Evolutionary conservation across 2,888 invertebrate genomes (phyloP).

Genomic region (Halocaridina rubra): DNA sequence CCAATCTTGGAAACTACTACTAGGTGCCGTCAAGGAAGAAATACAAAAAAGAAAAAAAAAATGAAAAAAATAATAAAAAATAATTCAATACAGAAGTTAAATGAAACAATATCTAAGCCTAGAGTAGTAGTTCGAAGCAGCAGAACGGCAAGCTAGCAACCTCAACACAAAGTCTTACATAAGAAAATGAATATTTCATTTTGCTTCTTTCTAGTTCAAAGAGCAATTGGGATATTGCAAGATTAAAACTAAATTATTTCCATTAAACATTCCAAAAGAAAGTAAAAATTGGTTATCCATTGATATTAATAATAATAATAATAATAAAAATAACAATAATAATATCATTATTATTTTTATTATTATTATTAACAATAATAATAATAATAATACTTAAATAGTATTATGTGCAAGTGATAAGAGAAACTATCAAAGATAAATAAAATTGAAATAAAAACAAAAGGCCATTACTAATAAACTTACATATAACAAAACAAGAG

Average conservation of each 20-base stretch:
- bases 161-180: constrained; percentile 44
- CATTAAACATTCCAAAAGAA: constrained; percentile 46
- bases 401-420: too few species aligned
- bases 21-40: neutral
- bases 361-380: constrained; percentile 24
- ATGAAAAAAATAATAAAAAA: neutral
- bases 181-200: neutral
- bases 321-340: constrained; percentile 24
- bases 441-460: too few species aligned
- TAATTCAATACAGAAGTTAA: neutral
- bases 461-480: constrained; percentile 32
- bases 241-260: constrained; percentile 23
- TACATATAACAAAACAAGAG: constrained; percentile 18
- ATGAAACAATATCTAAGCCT: constrained; percentile 33
- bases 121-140: constrained; percentile 44
- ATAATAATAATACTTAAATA: too few species aligned
- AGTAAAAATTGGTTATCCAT: neutral
- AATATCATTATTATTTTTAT: constrained; percentile 18
- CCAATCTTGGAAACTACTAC: neutral
- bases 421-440: too few species aligned
- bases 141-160: constrained; percentile 49
- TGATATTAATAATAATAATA: constrained; percentile 13
- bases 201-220: constrained; percentile 29
- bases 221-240: constrained; percentile 20
- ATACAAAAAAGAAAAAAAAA: neutral